Evolutionary conservation across 1,140 invertebrate genomes (phyloP), one percentile per base, ranked within the genome.

Genomic region (Zaprionus capensis): DNA sequence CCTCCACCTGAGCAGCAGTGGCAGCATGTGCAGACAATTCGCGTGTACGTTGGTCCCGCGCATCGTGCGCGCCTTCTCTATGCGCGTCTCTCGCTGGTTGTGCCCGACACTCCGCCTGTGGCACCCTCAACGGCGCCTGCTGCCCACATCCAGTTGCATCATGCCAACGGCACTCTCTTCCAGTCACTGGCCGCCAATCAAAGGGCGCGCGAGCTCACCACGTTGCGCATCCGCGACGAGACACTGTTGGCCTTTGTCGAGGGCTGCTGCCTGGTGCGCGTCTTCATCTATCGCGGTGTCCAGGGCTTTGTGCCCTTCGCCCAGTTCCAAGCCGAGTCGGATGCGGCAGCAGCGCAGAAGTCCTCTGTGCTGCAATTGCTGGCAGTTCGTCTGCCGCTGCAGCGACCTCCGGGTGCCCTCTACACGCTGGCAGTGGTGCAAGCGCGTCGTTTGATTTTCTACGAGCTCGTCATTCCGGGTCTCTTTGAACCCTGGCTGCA

Each of bases 221-320:
- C 79, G 0, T 20, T 92, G 20, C 74, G 88, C 12, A 63, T 93
- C 15, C 72, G 76, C 2, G 84, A 90, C 24, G 82, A 92, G 44
- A 93, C 92, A 0, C 57, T 93, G 46, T 59, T 93, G 22, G 81
- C 87, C 55, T 92, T 85, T n/a, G 69, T 92, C 14, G 90, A 93
- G 59, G 77, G 72, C 36, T 85, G 88, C 17, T 86, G 81, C 24
- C 57, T 20, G 2, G 64, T 92, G 20, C 71, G 82, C 1, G 78
- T 93, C n/a, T 71, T 86, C 0, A 73, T 79, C 20, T 93, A 93
- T 51, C 81, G 81, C 3, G 92, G 92, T 9, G 64, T 92, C 0
- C 78, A 92, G 65, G 92, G 92, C 1, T 93, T 93, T 59, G 78
- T 88, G 22, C 68, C 76, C 0, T 91, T 93, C 20, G 51, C 80